Percentiles rank a stretch among this genome's conserved stretches.
These are phyloP conservation scores for Oreochromis tanganicae DNA, from an alignment of 2,113 vertebrate species.

Conservation along the genomic window DNA sequence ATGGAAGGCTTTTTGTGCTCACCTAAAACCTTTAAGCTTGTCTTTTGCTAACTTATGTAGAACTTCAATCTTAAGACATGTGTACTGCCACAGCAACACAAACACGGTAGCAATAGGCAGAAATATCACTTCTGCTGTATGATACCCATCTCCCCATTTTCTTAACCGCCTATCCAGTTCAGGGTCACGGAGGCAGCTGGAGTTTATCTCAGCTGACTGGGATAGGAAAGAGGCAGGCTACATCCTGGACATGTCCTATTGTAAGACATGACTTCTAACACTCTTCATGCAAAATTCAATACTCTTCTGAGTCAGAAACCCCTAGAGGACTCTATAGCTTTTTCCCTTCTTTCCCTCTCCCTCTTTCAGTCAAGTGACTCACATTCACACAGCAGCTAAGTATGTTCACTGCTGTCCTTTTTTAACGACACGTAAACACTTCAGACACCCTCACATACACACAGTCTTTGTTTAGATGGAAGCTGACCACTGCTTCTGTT, in stretches of 20 bases:
- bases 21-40: not conserved
- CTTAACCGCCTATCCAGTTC: not conserved
- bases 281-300: not conserved
- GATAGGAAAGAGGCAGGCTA: not conserved
- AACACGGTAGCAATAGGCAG: not conserved
- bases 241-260: not conserved
- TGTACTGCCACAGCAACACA: not conserved
- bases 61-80: not conserved
- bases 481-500: constrained; percentile 31
- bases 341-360: not conserved
- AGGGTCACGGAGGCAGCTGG: not conserved
- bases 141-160: not conserved
- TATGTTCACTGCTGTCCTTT: not conserved
- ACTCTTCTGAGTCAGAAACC: not conserved
- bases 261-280: not conserved
- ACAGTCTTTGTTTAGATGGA: not conserved
- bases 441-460: not conserved
- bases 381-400: not conserved
- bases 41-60: not conserved
- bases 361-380: not conserved
- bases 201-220: not conserved
- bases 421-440: not conserved
- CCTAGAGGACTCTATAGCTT: not conserved
- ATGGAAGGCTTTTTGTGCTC: not conserved
- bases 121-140: not conserved